Conservation (phyloP, 2,113 vertebrate species). For the Osmerus eperlanus region DNA sequence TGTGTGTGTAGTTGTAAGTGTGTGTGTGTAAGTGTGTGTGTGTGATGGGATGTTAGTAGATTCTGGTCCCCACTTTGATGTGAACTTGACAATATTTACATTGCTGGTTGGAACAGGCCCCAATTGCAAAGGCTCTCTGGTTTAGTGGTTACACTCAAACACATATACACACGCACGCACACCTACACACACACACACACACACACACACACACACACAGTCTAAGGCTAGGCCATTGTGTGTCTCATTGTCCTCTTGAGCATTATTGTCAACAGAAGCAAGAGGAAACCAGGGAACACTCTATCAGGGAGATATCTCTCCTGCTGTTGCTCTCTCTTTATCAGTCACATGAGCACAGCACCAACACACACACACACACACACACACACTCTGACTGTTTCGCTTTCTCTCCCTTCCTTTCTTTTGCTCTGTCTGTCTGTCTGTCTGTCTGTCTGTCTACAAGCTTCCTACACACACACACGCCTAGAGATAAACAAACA, state of each 20-base stretch:
- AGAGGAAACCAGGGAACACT: constrained; percentile 73
- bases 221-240: background rate
- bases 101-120: constrained; percentile 2
- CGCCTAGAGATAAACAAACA: background rate
- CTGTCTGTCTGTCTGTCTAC: background rate
- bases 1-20: background rate
- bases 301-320: constrained; percentile 75
- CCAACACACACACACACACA: constrained; percentile 69
- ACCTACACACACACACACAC: constrained; percentile 1
- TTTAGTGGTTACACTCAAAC: background rate
- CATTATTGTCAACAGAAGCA: constrained; percentile 13
- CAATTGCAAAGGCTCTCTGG: background rate
- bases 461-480: background rate
- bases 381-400: constrained; percentile 25
- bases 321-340: constrained; percentile 72
- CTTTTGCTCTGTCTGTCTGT: background rate
- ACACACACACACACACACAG: background rate
- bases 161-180: background rate
- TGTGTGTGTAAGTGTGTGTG: constrained; percentile 11
- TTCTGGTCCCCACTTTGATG: constrained; percentile 20
- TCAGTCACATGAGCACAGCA: constrained; percentile 72
- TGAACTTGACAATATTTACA: constrained; percentile 17
- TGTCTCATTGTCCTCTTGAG: constrained; percentile 2
- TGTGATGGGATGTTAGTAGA: constrained; percentile 11
- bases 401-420: constrained; percentile 19